phyloP scores from a whole-genome alignment of 2,888 invertebrate genomes.

The Volucella bombylans region DNA sequence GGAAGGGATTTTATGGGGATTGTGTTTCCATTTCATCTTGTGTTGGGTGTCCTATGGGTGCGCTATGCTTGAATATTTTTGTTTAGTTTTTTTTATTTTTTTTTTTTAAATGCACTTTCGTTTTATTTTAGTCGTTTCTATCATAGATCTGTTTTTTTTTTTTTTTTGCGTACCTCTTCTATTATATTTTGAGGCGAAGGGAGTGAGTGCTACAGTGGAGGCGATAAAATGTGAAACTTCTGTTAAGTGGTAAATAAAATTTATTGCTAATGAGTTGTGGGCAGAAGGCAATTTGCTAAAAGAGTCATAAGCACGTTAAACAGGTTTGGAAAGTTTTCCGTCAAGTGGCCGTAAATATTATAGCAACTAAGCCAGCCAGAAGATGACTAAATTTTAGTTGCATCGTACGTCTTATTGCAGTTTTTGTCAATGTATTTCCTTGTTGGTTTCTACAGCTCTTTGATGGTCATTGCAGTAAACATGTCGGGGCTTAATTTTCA shows the following conservation, averaged over 20 bases:
- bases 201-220: conserved; percentile 12
- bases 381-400: too few species aligned
- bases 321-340: too few species aligned
- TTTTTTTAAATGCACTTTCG: conserved; percentile 52
- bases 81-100: too few species aligned
- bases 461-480: too few species aligned
- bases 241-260: conserved; percentile 33
- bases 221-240: conserved; percentile 29
- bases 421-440: too few species aligned
- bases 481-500: too few species aligned
- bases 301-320: too few species aligned
- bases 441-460: too few species aligned
- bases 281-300: background rate
- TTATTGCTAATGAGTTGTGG: background rate
- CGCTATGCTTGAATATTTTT: conserved; percentile 42
- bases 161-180: background rate
- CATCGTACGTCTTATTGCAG: too few species aligned
- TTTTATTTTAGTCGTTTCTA: conserved; percentile 9
- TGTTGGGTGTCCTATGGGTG: conserved; percentile 21
- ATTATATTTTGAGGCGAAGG: background rate
- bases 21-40: conserved; percentile 64
- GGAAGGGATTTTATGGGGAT: conserved; percentile 37
- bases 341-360: too few species aligned
- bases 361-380: too few species aligned
- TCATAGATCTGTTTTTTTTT: conserved; percentile 5